Percentiles rank a stretch among this genome's conserved stretches.
Evolutionary conservation across 2,888 invertebrate genomes (phyloP).

Genomic region (Criorhina ranunculi): DNA sequence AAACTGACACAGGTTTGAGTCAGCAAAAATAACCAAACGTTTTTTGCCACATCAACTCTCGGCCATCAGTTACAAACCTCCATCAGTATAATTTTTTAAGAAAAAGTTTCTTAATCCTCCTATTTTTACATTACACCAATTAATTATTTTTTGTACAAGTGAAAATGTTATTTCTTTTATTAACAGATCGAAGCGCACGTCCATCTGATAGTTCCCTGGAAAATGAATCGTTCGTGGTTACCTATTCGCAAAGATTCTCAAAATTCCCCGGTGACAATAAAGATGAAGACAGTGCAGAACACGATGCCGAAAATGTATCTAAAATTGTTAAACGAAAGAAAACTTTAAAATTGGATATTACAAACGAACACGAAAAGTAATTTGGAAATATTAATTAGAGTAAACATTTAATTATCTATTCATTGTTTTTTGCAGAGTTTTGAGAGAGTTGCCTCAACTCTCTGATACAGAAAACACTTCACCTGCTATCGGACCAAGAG

Average conservation of each 20-base stretch:
- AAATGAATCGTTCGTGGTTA: constrained; percentile 86
- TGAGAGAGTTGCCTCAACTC: constrained; percentile 82
- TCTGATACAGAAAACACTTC: constrained; percentile 85
- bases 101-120: no score
- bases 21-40: no score
- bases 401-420: not conserved
- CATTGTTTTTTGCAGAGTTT: constrained; percentile 78
- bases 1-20: no score
- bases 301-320: constrained; percentile 79
- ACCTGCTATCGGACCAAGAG: constrained; percentile 83
- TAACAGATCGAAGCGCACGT: constrained; percentile 84
- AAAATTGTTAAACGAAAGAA: constrained; percentile 87
- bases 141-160: not conserved
- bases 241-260: constrained; percentile 86
- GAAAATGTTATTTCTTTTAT: constrained; percentile 1
- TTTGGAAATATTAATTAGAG: not conserved
- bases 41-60: no score
- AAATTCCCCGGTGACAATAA: constrained; percentile 84
- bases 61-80: no score
- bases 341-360: constrained; percentile 81
- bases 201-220: constrained; percentile 87
- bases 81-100: no score
- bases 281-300: constrained; percentile 46
- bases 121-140: no score
- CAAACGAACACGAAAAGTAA: constrained; percentile 84